Base-by-base conservation (phyloP, 2,888 invertebrate genomes). In the Linnaemya vulpina region DNA sequence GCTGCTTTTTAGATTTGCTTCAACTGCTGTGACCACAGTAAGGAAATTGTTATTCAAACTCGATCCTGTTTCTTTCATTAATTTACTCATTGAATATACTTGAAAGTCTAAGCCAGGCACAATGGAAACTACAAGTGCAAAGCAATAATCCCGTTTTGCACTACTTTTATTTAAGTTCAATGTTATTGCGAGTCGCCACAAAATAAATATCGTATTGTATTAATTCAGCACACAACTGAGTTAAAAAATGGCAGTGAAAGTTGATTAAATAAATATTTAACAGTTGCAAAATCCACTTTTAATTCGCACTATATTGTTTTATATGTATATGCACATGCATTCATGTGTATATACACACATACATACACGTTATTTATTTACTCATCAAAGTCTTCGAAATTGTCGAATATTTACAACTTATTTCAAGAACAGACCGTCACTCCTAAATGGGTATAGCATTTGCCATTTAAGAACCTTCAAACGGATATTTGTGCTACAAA, bases 141-240 rank as follows among this genome's bases (percentile, higher is more conserved):
- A 46, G 63, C 68, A 73, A 71, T 55, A 84, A 77, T 73, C 84
- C 65, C 70, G 81, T 85, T 85, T 85, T 79, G 75, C 63, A 85
- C 78, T 70, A 82, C 58, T 79, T 82, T 78, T 30, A 35, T 65
- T 49, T 71, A 35, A 8, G 53, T 51, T 63, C 65, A 30, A 22
- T 40, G 53, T 62, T 75, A 67, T 51, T 60, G 30, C 46, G n/a
- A 67, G 65, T 40, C 49, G 38, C 58, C 55, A 55, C 38, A 43
- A n/a, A 55, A 73, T 60, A 51, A 76, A 76, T 65, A 43, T 67
- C 51, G 53, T 74, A 74, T 63, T 62, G 73, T 71, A 78, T 63
- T 22, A 68, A 67, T 81, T 81, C 80, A 63, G 43, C 74, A 70
- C 68, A 74, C 58, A 74, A 51, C 15, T 35, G 5, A 15, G 15